Base-by-base conservation (phyloP, 1,140 invertebrate species). In the Drosophila baimaii region DNA sequence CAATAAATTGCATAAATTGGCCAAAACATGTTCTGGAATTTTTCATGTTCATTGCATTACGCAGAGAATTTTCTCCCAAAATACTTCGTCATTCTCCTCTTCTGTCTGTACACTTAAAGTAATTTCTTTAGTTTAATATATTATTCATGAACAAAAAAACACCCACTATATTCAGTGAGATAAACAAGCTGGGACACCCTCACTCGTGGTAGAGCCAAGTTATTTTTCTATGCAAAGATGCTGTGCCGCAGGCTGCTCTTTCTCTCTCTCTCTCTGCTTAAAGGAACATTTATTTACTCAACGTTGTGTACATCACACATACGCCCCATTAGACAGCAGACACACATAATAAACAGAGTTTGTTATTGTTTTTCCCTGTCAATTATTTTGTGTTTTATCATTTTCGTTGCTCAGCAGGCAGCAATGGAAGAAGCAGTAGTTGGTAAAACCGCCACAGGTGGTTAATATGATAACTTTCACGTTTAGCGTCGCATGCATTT, bases 391-490 rank as follows among this genome's bases (percentile, higher is more conserved):
- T 43, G 37, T 58, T 64, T 62, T 62, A 31, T 23, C 39, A 33
- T 68, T 52, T 33, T 51, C 19, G 27, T 21, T 13, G 57, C 61
- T 23, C n/a, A 15, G 52, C 31, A 57, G 8, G 10, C 10, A 13
- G 12, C 8, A 17, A 41, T 8, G 13, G 12, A 7, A 15, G n/a
- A 61, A 17, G 41, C 39, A 23, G 5, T 37, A 41, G 19, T 31
- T 29, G 25, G 33, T n/a, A 43, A 55, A 62, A 65, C 23, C 71
- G 83, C 83, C 80, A 88, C 83, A 88, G 83, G 83, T 88, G 83
- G 79, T 88, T 88, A 89, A 88, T 89, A 89, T 80, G 72, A 66
- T 59, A 88, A 88, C 77, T 88, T 88, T 83, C 74, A 82, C 83
- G 83, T 84, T 82, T 86, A 54, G 79, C 77, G 59, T 80, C 80